Evolutionary conservation across 2,888 invertebrate species (phyloP).

Genomic region (Cantharis flavilabris): DNA sequence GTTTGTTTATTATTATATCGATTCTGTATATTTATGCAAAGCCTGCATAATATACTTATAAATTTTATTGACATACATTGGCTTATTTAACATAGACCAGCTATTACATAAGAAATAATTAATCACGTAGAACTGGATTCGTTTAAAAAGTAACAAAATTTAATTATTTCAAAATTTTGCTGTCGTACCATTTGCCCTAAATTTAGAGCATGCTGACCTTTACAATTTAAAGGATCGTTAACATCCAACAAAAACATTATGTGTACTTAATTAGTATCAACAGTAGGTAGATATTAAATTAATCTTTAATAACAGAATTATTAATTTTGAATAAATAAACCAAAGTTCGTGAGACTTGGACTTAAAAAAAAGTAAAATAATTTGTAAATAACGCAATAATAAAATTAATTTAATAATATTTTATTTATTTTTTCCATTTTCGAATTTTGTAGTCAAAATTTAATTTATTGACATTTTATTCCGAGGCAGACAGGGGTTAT

Average conservation of each 20-base stretch:
- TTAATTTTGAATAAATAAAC: background rate
- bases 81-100: background rate
- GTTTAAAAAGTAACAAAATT: background rate
- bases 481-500: background rate
- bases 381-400: background rate
- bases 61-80: background rate
- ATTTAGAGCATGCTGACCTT: background rate
- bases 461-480: background rate
- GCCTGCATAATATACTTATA: background rate
- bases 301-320: background rate
- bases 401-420: background rate
- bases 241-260: no score
- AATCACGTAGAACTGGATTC: background rate
- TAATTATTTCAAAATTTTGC: background rate
- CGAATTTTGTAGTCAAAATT: no score
- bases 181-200: background rate
- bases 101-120: background rate
- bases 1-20: background rate
- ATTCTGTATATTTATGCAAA: background rate
- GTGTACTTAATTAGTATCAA: background rate
- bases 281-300: background rate
- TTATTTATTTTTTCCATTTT: no score
- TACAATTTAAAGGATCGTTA: background rate
- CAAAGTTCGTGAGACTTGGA: background rate
- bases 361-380: background rate